Base-by-base conservation (phyloP, 1,140 invertebrate genomes). In the Telenomus remus region DNA sequence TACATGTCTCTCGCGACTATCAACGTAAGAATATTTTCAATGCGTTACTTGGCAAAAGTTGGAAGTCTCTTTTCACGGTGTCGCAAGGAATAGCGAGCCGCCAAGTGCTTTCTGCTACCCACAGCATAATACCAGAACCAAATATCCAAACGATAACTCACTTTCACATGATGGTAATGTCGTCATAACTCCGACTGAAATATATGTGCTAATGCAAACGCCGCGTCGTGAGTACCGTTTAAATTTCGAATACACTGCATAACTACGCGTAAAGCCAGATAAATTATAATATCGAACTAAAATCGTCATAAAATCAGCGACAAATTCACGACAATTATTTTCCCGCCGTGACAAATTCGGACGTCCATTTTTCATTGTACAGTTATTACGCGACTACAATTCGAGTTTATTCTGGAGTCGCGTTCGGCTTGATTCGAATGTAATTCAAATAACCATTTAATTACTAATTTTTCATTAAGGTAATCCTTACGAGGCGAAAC, bases 81-180 rank as follows among this genome's bases (percentile, higher is more conserved):
- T 44, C 13, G 10, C 16, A 35, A 15, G 12, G 44, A 49, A 54
- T 64, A 47, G 12, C 44, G 12, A 50, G 10, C 37, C 53, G 19
- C 46, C 19, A 59, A 50, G 47, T 35, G 44, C 43, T 15, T 13
- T 39, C 9, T 19, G 10, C 33, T 3, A 27, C 53, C 15, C 14
- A 4, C 35, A 27, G 7, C 27, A 51, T 42, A 57, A 59, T 46
- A 27, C 35, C 2, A 42, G 16, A n/a, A 53, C 19, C 43, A 51
- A 70, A 53, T 63, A 60, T 57, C 48, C 42, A 14, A 50, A 44
- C 43, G 50, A 65, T 73, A 73, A 69, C 43, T 75, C 56, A 69
- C 59, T 75, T 51, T 64, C 53, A 49, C 49, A 59, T 55, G 59
- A 69, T 59, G 54, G 35, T 69, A 75, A 69, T 47, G 43, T 49